phyloP scores from a whole-genome alignment of 2,888 invertebrate species.

The Pollenia angustigena region DNA sequence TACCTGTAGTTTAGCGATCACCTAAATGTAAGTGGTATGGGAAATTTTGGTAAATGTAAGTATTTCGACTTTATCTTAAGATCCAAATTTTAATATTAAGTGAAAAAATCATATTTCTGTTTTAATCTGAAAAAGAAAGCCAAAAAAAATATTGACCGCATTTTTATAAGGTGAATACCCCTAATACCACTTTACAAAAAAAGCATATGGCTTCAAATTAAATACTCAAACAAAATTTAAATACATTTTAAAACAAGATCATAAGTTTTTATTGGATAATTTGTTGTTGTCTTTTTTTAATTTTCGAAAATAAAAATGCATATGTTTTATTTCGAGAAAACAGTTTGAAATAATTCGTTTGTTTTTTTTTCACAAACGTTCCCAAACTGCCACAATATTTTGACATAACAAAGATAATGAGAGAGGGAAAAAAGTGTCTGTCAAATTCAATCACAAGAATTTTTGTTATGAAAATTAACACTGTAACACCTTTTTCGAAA shows the following conservation, averaged over 20 bases:
- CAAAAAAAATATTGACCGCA: too few relatives aligned
- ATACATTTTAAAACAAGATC: conserved; percentile 32
- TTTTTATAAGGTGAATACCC: neutral
- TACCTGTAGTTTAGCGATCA: too few relatives aligned
- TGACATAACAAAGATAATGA: conserved; percentile 47
- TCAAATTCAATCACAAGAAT: conserved; percentile 43
- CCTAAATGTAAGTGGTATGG: too few relatives aligned
- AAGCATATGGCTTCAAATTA: conserved; percentile 23
- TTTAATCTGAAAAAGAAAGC: too few relatives aligned
- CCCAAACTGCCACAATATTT: conserved; percentile 68
- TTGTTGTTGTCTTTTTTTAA: neutral
- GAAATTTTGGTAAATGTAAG: too few relatives aligned
- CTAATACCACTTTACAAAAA: neutral
- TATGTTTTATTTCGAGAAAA: conserved; percentile 44
- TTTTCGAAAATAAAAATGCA: conserved; percentile 14
- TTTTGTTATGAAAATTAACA: conserved; percentile 53
- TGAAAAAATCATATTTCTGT: too few relatives aligned
- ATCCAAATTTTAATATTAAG: too few relatives aligned
- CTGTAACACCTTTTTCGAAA: conserved; percentile 64
- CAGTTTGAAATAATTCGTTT: conserved; percentile 43
- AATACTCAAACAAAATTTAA: conserved; percentile 22
- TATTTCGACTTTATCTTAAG: too few relatives aligned
- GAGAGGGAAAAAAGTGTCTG: conserved; percentile 5
- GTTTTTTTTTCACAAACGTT: neutral
- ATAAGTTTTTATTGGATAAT: conserved; percentile 42